Evolutionary conservation across 2,888 invertebrate species (phyloP).

Genomic region (Mesopsocus fuscifrons): DNA sequence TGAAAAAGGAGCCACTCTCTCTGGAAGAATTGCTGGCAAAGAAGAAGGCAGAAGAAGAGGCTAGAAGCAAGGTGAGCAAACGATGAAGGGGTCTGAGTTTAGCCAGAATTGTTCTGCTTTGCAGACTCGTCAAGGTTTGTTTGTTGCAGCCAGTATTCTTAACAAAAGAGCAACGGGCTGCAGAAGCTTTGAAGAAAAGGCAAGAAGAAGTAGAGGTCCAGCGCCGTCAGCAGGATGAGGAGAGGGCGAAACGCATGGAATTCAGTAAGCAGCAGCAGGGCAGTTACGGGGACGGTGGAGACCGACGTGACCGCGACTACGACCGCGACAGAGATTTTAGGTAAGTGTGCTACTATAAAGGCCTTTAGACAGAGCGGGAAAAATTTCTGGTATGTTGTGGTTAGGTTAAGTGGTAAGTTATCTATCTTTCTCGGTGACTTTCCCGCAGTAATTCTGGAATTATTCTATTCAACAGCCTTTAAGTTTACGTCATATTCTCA

Average conservation of each 20-base stretch:
- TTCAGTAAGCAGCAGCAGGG: constrained; percentile 23
- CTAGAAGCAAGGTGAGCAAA: constrained; percentile 56
- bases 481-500: too few species aligned
- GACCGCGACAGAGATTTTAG: not conserved
- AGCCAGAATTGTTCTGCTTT: too few species aligned
- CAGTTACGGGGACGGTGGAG: constrained; percentile 18
- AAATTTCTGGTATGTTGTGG: too few species aligned
- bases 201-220: constrained; percentile 76
- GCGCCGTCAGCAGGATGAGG: constrained; percentile 49
- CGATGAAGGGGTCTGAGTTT: too few species aligned
- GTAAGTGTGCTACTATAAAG: too few species aligned
- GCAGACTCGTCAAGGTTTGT: constrained; percentile 9
- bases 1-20: constrained; percentile 72
- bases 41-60: constrained; percentile 90
- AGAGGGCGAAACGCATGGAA: constrained; percentile 37
- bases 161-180: constrained; percentile 86
- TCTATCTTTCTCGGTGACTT: too few species aligned
- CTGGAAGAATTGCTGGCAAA: constrained; percentile 88
- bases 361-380: too few species aligned
- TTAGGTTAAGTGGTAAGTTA: too few species aligned
- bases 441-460: too few species aligned
- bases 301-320: constrained; percentile 24
- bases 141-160: constrained; percentile 67
- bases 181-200: constrained; percentile 70
- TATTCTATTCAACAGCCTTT: too few species aligned